Evolutionary conservation across 2,797 vertebrate species (phyloP), one percentile per base, ranked within the genome.

Genomic region (Lithobates sylvaticus): DNA sequence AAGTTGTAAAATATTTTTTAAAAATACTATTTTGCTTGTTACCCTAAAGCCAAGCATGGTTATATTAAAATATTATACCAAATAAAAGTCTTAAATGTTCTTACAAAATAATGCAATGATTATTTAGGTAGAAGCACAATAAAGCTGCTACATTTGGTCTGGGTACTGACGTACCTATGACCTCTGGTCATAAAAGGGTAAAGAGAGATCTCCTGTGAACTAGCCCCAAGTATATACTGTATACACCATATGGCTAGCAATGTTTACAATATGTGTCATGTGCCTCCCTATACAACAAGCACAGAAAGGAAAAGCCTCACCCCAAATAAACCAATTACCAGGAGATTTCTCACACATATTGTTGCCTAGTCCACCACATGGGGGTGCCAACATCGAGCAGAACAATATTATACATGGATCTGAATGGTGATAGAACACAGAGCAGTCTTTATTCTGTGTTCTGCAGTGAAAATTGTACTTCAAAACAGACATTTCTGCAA

Each of bases 381-480:
- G 21, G 54, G 54, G 54, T 61, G 54, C 54, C 54, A 61, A 61
- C 54, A 61, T 61, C 54, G 54, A 61, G 54, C 54, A 23, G 54
- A 61, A 61, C 10, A 23, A 23, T 23, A 61, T 61, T 1, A 61
- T 23, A 23, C 54, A 29, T 15, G 3, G 27, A 26, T 67, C 65
- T 12, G 65, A 67, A 74, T 74, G 50, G 68, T 34, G 54, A 73
- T 71, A 77, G 26, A 44, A 58, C 44, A 73, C 47, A 27, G 74
- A 15, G 27, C 65, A 58, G 67, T 78, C 39, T 67, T 68, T 69
- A 72, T 72, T 27, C 23, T 3, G 42, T 21, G 50, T 8, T 70
- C 67, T 13, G 65, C 32, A 69, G 65, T 5, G 54, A 86, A 73
- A 70, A 83, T 76, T 74, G 81, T 76, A 87, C 76, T 74, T 79